A percentile compares a stretch with the other conserved stretches of the same genome.
Conservation (phyloP, 1,140 invertebrate genomes). For the Hypsibius dujardini region DNA sequence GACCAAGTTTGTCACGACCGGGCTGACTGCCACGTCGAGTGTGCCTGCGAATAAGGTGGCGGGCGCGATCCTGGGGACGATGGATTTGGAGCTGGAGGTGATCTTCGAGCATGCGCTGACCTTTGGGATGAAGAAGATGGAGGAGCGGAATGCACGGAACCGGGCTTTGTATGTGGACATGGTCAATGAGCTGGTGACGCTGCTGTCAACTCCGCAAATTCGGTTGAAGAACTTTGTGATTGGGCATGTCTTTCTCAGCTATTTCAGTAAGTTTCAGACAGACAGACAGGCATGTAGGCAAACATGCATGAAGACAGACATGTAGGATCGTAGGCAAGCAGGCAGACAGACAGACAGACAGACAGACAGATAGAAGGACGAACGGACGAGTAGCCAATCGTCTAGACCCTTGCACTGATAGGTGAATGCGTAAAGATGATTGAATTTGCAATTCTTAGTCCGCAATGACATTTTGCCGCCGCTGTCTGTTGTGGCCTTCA, state of each 20-base stretch:
- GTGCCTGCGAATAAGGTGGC: slow-evolving; percentile 3
- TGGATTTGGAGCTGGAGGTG: slow-evolving; percentile 13
- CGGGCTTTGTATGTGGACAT: slow-evolving; percentile 42
- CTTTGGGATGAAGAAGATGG: slow-evolving; percentile 28
- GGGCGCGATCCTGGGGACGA: background rate
- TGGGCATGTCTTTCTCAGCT: background rate
- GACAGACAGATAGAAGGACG: no score
- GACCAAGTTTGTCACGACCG: slow-evolving; percentile 37
- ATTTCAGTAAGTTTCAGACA: slow-evolving; percentile 5
- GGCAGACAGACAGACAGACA: no score
- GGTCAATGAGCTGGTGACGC: slow-evolving; percentile 42
- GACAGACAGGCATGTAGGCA: background rate
- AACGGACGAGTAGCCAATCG: no score
- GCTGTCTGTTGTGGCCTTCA: background rate
- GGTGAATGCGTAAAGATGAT: no score
- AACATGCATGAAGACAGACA: no score
- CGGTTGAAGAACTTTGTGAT: background rate
- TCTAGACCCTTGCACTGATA: no score
- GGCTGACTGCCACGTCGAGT: slow-evolving; percentile 32
- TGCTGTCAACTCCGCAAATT: slow-evolving; percentile 35
- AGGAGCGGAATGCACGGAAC: slow-evolving; percentile 34
- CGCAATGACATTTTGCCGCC: background rate
- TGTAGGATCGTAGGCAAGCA: no score
- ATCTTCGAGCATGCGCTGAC: slow-evolving; percentile 5
- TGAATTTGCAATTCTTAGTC: no score